Percentiles rank a stretch among this genome's conserved stretches.
These are phyloP conservation scores for Muscicapa comitata DNA, from an alignment of 2,797 vertebrate species.

Conservation along the genomic window DNA sequence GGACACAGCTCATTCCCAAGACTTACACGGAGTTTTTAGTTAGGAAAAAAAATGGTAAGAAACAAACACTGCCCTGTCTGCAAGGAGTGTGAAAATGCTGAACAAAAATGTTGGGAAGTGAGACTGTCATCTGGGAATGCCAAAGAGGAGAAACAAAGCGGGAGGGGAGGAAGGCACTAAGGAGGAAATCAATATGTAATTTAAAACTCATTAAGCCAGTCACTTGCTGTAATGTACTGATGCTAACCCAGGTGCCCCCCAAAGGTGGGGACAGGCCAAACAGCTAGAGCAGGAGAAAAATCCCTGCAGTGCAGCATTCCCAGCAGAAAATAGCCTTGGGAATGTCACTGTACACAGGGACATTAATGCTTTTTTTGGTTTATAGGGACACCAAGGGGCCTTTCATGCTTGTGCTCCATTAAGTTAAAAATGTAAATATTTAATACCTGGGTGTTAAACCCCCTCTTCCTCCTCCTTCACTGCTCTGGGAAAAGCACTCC, in stretches of 20 bases:
- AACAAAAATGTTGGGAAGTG: not conserved
- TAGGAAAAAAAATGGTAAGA: not conserved
- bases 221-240: not conserved
- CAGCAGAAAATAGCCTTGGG: not conserved
- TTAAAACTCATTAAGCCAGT: conserved; percentile 2
- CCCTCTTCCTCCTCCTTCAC: not conserved
- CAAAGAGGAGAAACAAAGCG: not conserved
- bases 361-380: not conserved
- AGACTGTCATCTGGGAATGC: not conserved
- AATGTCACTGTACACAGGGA: not conserved
- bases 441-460: not conserved
- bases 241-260: not conserved
- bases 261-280: not conserved
- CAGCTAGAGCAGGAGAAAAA: not conserved
- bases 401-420: not conserved
- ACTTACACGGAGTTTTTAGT: not conserved
- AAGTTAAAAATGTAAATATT: not conserved
- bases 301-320: not conserved
- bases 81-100: not conserved
- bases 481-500: not conserved
- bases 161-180: not conserved
- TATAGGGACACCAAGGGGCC: not conserved
- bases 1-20: not conserved
- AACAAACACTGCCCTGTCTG: not conserved
- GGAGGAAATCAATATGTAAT: conserved; percentile 29